These are phyloP conservation scores for Orycteropus afer DNA, from an alignment of 2,113 vertebrate species.

Conservation along the genomic window DNA sequence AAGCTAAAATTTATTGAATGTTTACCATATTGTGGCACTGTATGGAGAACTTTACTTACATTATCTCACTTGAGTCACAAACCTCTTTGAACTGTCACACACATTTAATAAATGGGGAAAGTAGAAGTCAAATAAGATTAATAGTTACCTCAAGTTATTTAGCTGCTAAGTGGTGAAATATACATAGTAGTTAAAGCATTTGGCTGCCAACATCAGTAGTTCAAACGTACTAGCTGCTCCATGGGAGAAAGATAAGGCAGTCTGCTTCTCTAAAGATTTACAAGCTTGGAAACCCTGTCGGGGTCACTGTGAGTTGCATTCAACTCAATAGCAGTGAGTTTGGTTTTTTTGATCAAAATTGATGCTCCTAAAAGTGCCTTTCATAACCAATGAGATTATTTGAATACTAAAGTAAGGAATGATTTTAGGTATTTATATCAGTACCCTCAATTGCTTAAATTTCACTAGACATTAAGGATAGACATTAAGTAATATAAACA, in stretches of 20 bases:
- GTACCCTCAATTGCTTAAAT: not conserved
- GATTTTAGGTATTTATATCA: not conserved
- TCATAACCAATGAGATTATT: not conserved
- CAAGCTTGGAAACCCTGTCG: too few species aligned
- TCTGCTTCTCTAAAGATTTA: too few species aligned
- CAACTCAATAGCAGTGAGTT: too few species aligned
- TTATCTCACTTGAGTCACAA: not conserved
- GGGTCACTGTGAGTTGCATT: too few species aligned
- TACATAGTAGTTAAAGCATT: too few species aligned
- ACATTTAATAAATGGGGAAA: conserved; percentile 35
- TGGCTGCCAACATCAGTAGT: too few species aligned
- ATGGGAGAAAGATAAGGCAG: too few species aligned
- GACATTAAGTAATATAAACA: conserved; percentile 11
- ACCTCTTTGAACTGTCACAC: not conserved
- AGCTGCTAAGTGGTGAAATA: not conserved
- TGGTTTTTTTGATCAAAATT: not conserved
- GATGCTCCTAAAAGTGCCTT: not conserved
- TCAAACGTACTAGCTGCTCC: too few species aligned
- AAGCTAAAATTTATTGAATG: not conserved
- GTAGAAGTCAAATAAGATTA: not conserved
- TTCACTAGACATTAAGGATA: conserved; percentile 9
- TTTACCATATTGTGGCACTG: not conserved
- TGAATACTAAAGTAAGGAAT: not conserved
- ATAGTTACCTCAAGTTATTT: not conserved
- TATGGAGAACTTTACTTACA: not conserved